phyloP scores from a whole-genome alignment of 1,140 invertebrate species.

The Halictus rubicundus region DNA sequence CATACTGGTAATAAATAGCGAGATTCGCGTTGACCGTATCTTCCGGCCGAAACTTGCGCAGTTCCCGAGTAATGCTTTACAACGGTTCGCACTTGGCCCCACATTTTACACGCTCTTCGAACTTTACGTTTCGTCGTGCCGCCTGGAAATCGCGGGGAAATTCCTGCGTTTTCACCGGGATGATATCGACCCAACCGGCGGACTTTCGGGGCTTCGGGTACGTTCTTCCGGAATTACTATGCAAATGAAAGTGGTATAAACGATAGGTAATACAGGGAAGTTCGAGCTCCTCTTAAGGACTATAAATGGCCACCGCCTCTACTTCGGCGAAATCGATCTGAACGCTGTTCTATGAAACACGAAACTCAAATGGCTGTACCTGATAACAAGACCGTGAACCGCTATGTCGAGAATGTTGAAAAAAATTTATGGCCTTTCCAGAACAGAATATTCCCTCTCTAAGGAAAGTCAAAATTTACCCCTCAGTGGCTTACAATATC shows the following conservation, averaged over 20 bases:
- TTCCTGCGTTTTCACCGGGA: not conserved
- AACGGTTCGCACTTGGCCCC: conserved; percentile 27
- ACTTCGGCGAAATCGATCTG: not conserved
- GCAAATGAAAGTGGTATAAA: conserved; percentile 2
- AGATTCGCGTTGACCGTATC: conserved; percentile 19
- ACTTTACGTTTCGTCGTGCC: not conserved
- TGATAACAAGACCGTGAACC: too few species aligned
- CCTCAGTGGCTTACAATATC: too few species aligned
- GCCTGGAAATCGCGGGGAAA: not conserved
- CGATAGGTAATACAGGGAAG: not conserved
- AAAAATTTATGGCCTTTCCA: too few species aligned
- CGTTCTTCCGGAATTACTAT: conserved; percentile 18
- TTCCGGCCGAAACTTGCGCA: conserved; percentile 22
- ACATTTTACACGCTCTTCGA: conserved; percentile 16
- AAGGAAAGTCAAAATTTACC: too few species aligned
- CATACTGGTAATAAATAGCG: conserved; percentile 8
- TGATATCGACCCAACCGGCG: not conserved
- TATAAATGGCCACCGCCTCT: not conserved
- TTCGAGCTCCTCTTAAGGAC: not conserved
- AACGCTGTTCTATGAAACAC: not conserved
- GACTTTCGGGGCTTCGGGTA: not conserved
- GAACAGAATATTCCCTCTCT: too few species aligned
- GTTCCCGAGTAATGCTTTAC: conserved; percentile 27
- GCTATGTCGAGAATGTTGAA: too few species aligned
- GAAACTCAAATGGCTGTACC: too few species aligned